Percentiles rank a stretch among this genome's conserved stretches.
Evolutionary conservation across 2,888 invertebrate genomes (phyloP).

Genomic region (Punctoribates punctum): DNA sequence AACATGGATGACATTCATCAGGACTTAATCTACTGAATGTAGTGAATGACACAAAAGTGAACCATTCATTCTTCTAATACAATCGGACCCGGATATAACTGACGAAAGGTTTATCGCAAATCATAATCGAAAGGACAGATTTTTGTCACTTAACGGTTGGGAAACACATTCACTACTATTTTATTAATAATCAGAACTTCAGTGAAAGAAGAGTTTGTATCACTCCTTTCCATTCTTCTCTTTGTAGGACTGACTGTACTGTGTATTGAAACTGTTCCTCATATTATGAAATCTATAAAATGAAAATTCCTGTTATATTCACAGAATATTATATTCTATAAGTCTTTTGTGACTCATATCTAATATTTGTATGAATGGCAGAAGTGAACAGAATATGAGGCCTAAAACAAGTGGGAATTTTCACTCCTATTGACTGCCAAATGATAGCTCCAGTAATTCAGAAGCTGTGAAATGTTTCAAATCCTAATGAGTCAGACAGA

Average conservation of each 20-base stretch:
- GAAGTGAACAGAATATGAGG: no score
- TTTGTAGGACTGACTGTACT: neutral
- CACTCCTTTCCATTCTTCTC: no score
- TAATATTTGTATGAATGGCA: neutral
- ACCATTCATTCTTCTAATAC: neutral
- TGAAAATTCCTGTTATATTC: neutral
- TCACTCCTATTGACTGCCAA: no score
- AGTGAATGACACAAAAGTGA: constrained; percentile 2
- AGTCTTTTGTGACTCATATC: neutral
- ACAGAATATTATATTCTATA: neutral
- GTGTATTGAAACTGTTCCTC: neutral
- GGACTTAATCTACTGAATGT: constrained; percentile 19
- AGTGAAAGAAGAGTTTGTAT: neutral
- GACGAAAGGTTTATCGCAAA: neutral
- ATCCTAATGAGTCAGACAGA: no score
- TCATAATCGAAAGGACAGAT: neutral
- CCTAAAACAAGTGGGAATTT: no score
- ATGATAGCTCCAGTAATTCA: no score
- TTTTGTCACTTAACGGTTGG: neutral
- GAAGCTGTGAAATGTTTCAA: no score
- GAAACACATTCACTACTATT: neutral
- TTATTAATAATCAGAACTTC: neutral
- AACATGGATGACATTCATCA: constrained; percentile 17
- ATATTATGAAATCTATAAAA: neutral
- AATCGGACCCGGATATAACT: neutral